Base-by-base conservation (phyloP, 2,113 vertebrate species). In the Syrrhaptes paradoxus region DNA sequence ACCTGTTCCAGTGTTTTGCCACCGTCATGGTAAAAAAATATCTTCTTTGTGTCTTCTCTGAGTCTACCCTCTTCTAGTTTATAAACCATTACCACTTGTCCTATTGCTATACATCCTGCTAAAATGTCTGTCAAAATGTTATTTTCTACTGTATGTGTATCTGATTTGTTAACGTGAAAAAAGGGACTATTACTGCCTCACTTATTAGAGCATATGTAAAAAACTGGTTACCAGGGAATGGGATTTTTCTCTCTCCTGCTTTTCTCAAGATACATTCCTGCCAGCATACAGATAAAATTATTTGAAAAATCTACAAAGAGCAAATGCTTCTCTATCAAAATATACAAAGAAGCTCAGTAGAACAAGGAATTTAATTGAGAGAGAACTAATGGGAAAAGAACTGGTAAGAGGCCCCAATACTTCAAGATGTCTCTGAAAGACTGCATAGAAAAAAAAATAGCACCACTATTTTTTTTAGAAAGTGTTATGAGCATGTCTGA, bases 221-320 rank as follows among this genome's bases (percentile, higher is more conserved):
- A 65, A 38, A 26, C 5, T 20, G 1, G 20, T 88, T 85, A 32
- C 26, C 17, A 34, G 13, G 21, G 8, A 89, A 63, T 6, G 13
- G 5, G 7, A 17, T 62, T 38, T 71, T 79, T 77, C 9, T 73
- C 19, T 31, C 18, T 67, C 10, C 29, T 80, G 17, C 20, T 59
- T 89, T 92, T 76, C 80, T 95, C 73, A 78, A 65, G 76, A 67
- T 49, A 29, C 24, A 9, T 71, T 92, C 20, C 90, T 95, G 90
- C 55, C 22, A 86, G 71, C 15, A n/a, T 57, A 61, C 45, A 85
- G 93, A 95, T 95, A 93, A 92, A 92, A 73, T 76, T 94, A 65
- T 72, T 72, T 77, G 34, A 93, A 89, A 87, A 91, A 78, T 73
- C 46, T 94, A 43, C 73, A 62, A 90, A 66, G 55, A 95, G 3